Conservation (phyloP, 2,113 vertebrate genomes). For the Taxidea taxus region DNA sequence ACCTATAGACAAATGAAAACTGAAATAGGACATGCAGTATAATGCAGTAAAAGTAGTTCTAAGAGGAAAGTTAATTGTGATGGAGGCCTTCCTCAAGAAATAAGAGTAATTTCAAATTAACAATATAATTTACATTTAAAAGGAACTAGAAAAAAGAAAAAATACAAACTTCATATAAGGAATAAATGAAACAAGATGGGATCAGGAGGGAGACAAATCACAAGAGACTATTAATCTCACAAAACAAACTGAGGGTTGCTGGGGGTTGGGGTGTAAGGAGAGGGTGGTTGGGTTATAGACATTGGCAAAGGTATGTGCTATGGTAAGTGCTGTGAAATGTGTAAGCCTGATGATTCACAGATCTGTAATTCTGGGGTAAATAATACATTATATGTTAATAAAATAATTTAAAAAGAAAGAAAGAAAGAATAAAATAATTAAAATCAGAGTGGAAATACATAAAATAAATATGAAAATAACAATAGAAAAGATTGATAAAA, state of each 20-base stretch:
- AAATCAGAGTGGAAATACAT: not conserved
- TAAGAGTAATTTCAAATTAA: not conserved
- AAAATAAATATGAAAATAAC: not conserved
- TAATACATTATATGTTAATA: no score
- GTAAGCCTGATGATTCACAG: no score
- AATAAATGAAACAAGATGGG: not conserved
- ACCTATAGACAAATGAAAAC: not conserved
- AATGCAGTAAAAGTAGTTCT: not conserved
- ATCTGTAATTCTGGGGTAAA: no score
- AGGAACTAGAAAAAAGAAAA: not conserved
- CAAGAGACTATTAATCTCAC: no score
- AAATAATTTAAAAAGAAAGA: no score
- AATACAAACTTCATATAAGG: not conserved
- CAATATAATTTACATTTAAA: not conserved
- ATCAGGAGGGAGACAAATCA: no score
- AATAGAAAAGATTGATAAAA: not conserved
- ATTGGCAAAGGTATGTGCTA: no score
- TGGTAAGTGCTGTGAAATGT: no score
- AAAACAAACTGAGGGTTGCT: no score
- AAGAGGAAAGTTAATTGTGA: not conserved
- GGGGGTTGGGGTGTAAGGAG: no score
- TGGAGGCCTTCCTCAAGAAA: not conserved
- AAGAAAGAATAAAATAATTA: not conserved
- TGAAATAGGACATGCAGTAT: not conserved
- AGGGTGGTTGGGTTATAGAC: no score